phyloP scores from a whole-genome alignment of 2,113 vertebrate genomes.

The Mobula birostris region DNA sequence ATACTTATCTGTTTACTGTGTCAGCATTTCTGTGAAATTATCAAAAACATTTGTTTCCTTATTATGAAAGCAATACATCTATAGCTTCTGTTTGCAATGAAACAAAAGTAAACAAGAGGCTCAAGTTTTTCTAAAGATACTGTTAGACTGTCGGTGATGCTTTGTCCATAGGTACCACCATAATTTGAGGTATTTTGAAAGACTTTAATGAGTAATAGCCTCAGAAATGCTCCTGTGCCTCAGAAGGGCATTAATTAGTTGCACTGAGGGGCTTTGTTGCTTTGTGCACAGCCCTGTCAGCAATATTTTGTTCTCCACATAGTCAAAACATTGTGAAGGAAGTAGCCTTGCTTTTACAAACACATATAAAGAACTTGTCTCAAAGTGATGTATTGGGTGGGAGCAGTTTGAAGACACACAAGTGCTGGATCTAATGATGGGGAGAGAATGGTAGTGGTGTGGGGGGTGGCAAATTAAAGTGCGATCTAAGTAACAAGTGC shows the following conservation, averaged over 20 bases:
- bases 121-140: slow-evolving; percentile 29
- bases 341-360: no score
- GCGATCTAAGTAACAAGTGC: no score
- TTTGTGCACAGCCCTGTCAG: no score
- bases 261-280: no score
- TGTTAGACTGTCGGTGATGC: slow-evolving; percentile 35
- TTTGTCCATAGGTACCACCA: slow-evolving; percentile 37
- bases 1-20: neutral
- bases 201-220: neutral
- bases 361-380: no score
- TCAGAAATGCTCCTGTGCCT: neutral
- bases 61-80: slow-evolving; percentile 50
- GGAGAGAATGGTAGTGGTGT: no score
- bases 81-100: slow-evolving; percentile 40
- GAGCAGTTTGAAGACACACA: no score
- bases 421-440: no score
- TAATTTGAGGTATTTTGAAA: slow-evolving; percentile 40
- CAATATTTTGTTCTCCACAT: no score
- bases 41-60: slow-evolving; percentile 45
- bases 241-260: neutral
- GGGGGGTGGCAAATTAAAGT: no score
- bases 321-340: no score
- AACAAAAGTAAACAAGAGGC: slow-evolving; percentile 40
- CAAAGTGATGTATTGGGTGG: no score
- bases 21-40: slow-evolving; percentile 39